phyloP scores from a whole-genome alignment of 2,797 vertebrate genomes.

The Dallia pectoralis region DNA sequence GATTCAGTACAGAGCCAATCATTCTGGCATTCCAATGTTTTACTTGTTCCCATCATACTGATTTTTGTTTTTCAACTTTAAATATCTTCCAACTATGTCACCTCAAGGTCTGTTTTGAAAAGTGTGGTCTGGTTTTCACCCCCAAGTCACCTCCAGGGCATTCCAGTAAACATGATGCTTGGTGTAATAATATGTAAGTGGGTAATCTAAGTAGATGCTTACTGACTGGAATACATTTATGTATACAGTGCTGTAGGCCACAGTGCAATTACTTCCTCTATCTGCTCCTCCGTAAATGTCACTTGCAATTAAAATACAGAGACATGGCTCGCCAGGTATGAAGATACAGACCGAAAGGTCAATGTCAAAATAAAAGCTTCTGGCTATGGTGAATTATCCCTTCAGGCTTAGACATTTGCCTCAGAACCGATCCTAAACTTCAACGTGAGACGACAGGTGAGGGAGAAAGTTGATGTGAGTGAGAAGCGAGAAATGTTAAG shows the following conservation, averaged over 20 bases:
- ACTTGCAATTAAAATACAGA: slow-evolving; percentile 9
- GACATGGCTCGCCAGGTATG: neutral
- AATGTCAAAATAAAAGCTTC: neutral
- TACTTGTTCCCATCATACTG: too few relatives aligned
- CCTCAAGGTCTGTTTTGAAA: too few relatives aligned
- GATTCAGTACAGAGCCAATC: neutral
- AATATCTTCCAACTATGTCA: too few relatives aligned
- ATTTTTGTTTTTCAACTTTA: neutral
- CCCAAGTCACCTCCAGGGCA: neutral
- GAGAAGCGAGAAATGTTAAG: too few relatives aligned
- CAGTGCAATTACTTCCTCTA: neutral
- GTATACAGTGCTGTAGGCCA: neutral
- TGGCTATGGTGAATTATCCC: neutral
- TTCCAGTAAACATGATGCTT: neutral
- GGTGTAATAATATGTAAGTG: neutral
- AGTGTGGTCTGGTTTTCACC: neutral
- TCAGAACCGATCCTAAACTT: neutral
- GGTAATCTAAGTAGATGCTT: neutral
- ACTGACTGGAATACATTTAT: neutral
- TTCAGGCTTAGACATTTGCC: neutral
- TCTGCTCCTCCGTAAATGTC: slow-evolving; percentile 18
- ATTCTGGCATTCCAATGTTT: neutral
- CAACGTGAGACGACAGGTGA: too few relatives aligned
- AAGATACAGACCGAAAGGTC: neutral
- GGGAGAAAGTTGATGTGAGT: too few relatives aligned